Conservation (phyloP, 1,140 invertebrate genomes). For the Batillaria attramentaria region DNA sequence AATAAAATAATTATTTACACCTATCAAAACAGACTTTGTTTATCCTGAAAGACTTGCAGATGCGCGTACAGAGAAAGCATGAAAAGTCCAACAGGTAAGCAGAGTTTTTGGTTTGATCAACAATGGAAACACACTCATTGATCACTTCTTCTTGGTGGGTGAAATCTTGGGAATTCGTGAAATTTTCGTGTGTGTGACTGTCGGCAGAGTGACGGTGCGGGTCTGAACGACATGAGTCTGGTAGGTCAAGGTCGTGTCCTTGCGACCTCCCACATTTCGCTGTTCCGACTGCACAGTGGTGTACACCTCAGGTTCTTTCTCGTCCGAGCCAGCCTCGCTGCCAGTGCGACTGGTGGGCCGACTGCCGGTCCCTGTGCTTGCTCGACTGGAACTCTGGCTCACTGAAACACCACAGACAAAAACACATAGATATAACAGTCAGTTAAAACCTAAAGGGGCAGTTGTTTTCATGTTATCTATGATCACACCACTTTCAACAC, state of each 20-base stretch:
- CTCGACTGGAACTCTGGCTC: constrained; percentile 65
- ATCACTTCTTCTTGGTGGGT: constrained; percentile 37
- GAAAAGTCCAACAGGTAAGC: not conserved
- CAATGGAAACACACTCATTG: not conserved
- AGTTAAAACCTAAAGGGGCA: too few species aligned
- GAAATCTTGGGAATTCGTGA: constrained; percentile 44
- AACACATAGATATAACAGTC: too few species aligned
- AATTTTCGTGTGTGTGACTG: constrained; percentile 39
- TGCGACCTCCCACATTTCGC: constrained; percentile 60
- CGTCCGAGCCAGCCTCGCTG: constrained; percentile 90
- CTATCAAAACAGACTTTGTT: not conserved
- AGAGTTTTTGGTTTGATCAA: not conserved
- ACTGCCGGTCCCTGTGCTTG: constrained; percentile 78
- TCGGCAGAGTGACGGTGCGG: constrained; percentile 49
- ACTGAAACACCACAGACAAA: constrained; percentile 41
- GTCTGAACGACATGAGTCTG: constrained; percentile 65
- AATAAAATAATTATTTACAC: not conserved
- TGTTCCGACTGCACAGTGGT: constrained; percentile 65
- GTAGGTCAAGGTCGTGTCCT: constrained; percentile 65
- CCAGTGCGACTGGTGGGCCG: constrained; percentile 90
- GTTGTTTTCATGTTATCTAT: too few species aligned
- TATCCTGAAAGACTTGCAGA: not conserved
- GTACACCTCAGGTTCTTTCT: constrained; percentile 69
- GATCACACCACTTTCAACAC: too few species aligned
- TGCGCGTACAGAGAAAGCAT: not conserved